phyloP scores from a whole-genome alignment of 1,140 invertebrate species.

The Diabrotica virgifera region DNA sequence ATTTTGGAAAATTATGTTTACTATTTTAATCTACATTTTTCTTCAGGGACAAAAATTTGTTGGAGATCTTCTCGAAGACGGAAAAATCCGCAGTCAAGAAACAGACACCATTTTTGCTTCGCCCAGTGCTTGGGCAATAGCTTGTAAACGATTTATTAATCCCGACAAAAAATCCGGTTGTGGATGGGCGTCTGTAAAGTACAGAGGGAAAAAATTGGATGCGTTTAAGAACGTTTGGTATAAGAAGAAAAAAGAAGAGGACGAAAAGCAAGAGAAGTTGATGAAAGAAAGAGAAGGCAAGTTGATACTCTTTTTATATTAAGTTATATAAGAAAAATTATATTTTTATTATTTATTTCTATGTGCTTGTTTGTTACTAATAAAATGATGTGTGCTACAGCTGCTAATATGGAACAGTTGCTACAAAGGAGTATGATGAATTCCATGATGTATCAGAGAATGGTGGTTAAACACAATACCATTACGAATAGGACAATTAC shows the following conservation, averaged over 20 bases:
- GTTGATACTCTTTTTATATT: not conserved
- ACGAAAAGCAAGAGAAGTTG: constrained; percentile 27
- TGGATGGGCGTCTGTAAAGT: constrained; percentile 84
- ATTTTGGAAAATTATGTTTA: not conserved
- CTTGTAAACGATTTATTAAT: constrained; percentile 88
- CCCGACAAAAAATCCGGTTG: constrained; percentile 89
- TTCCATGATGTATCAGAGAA: constrained; percentile 55
- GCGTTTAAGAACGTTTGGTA: constrained; percentile 83
- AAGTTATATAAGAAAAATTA: not conserved
- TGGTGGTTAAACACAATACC: constrained; percentile 66
- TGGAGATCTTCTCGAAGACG: constrained; percentile 80
- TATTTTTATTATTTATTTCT: too few species aligned
- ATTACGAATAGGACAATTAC: constrained; percentile 66
- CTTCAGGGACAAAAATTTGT: constrained; percentile 82
- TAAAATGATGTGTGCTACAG: not conserved
- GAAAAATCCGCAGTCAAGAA: constrained; percentile 85
- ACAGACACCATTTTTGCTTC: constrained; percentile 83
- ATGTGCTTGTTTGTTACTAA: too few species aligned
- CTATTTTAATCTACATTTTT: not conserved
- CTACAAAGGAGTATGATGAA: constrained; percentile 32
- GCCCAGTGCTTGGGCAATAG: constrained; percentile 89
- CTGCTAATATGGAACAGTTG: constrained; percentile 49
- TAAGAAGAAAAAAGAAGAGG: constrained; percentile 62
- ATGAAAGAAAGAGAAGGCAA: constrained; percentile 24
- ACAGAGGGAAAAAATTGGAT: constrained; percentile 81